Conservation (phyloP, 2,113 vertebrate species). For the Otocyon megalotis region DNA sequence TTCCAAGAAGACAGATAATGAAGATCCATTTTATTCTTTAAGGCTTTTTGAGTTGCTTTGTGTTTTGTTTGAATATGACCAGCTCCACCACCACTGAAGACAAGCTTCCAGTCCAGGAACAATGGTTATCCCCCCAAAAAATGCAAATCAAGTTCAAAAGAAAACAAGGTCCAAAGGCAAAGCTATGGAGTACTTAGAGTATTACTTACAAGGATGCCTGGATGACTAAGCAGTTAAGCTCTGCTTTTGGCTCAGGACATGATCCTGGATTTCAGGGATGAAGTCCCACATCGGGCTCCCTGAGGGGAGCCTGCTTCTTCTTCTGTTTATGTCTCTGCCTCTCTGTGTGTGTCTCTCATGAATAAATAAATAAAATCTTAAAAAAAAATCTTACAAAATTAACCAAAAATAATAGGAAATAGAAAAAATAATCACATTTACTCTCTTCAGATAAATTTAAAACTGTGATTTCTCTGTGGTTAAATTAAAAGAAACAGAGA, state of each 20-base stretch:
- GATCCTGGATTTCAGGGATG: too few species aligned
- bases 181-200: background rate
- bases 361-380: too few species aligned
- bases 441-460: background rate
- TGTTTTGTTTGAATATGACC: background rate
- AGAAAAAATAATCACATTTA: background rate
- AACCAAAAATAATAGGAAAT: background rate
- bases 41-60: background rate
- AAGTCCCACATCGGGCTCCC: too few species aligned
- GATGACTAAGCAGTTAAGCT: too few species aligned
- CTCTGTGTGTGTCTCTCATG: too few species aligned
- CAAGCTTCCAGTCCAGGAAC: background rate
- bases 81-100: background rate
- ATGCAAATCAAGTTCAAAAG: background rate
- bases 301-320: too few species aligned
- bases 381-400: background rate
- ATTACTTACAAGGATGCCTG: background rate
- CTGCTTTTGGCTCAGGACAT: too few species aligned
- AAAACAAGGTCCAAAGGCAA: background rate
- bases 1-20: background rate
- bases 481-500: slow-evolving; percentile 5
- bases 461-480: background rate
- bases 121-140: background rate
- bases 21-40: background rate
- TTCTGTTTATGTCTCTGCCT: too few species aligned